Evolutionary conservation across 1,140 invertebrate genomes (phyloP), one percentile per base, ranked within the genome.

Genomic region (Drosophila erecta): DNA sequence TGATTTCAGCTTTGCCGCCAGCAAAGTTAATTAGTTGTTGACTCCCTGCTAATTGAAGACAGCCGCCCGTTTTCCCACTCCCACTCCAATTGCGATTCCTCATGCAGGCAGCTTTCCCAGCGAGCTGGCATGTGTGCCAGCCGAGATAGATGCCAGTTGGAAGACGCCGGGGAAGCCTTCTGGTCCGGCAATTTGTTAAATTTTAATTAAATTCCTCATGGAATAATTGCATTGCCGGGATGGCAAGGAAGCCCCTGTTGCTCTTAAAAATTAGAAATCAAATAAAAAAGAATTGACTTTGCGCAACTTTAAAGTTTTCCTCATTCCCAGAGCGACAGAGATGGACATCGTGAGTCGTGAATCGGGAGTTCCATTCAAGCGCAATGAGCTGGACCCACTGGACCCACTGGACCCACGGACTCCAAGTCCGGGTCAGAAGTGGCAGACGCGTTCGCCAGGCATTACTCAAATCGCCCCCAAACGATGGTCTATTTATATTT

Each of bases 11-110:
- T 75, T 17, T 65, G 46, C 14, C 15, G 8, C 11, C 15, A 12
- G 27, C 51, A 15, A 76, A 76, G 60, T 57, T 76, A 76, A 76
- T 76, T 76, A 76, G 72, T 65, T 76, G 51, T 75, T 72, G 47
- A 75, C 53, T 75, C 15, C 24, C 51, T 47, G 71, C 58, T 74
- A 74, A 75, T 64, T 74, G 70, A 43, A 56, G 70, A 47, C 43
- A 46, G 44, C 50, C 55, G 50, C 51, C 30, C n/a, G 33, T 15
- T 15, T 17, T n/a, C 46, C 20, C 12, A 11, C 57, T 14, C 24
- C 10, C 24, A 20, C 22, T 38, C 37, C 37, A 12, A 38, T 4
- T 14, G 0, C 37, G 11, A 4, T 14, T 37, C 5, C 4, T 14
- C 37, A 38, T 12, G 37, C 40, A 41, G 40, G 8, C 8, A 43